Evolutionary conservation across 2,797 vertebrate species (phyloP).

Genomic region (Cyprinodon diabolis): DNA sequence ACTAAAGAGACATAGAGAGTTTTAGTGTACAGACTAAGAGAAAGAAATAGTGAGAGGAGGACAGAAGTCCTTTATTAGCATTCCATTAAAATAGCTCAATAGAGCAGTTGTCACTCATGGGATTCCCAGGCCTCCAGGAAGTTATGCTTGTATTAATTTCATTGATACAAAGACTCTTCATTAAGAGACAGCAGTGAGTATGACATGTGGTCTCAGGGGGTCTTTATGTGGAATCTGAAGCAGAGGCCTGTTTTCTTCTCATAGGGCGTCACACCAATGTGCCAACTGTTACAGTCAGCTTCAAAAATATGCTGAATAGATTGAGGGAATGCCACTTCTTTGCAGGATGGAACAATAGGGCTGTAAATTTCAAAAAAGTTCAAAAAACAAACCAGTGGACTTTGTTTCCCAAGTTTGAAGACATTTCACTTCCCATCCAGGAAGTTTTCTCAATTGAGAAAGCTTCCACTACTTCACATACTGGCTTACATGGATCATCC

Average conservation of each 20-base stretch:
- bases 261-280: constrained; percentile 52
- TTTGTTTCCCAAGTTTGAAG: too few relatives aligned
- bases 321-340: background rate
- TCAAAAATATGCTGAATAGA: constrained; percentile 52
- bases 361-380: background rate
- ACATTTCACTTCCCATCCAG: too few relatives aligned
- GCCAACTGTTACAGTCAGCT: constrained; percentile 42
- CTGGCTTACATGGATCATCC: too few relatives aligned
- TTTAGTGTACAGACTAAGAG: constrained; percentile 26
- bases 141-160: constrained; percentile 74
- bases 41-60: constrained; percentile 12
- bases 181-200: constrained; percentile 69
- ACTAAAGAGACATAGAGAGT: constrained; percentile 35
- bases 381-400: too few relatives aligned
- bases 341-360: constrained; percentile 10
- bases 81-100: constrained; percentile 75
- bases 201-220: constrained; percentile 76
- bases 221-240: constrained; percentile 63
- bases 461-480: too few relatives aligned
- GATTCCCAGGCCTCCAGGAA: constrained; percentile 64
- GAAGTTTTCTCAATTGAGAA: too few relatives aligned
- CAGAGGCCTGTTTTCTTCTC: constrained; percentile 56
- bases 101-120: constrained; percentile 71
- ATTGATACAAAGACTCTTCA: constrained; percentile 78
- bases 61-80: constrained; percentile 70